phyloP scores from a whole-genome alignment of 2,888 invertebrate genomes.

The Tetramorium bicarinatum region DNA sequence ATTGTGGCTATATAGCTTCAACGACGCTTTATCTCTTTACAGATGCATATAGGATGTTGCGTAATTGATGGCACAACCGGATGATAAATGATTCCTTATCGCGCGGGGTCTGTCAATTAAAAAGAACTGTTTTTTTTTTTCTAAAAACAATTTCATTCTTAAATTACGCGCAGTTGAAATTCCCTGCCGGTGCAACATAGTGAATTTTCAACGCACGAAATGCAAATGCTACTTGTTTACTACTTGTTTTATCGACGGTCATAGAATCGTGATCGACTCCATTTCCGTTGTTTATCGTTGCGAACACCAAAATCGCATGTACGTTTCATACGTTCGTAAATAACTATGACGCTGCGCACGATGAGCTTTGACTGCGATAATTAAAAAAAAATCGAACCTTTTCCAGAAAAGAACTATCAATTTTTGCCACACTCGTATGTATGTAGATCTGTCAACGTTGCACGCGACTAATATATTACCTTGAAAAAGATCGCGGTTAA shows the following conservation, averaged over 20 bases:
- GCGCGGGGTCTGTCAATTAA: conserved; percentile 2
- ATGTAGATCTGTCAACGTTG: not conserved
- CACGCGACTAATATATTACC: not conserved
- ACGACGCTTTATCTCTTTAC: not conserved
- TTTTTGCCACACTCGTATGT: not conserved
- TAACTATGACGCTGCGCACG: conserved; percentile 38
- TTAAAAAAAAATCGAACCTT: conserved; percentile 30
- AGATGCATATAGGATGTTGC: conserved; percentile 32
- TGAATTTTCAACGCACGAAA: conserved; percentile 30
- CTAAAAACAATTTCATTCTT: conserved; percentile 48
- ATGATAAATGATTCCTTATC: conserved; percentile 51
- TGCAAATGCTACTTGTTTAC: conserved; percentile 53
- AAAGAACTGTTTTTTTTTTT: conserved; percentile 26
- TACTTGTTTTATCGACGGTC: conserved; percentile 52
- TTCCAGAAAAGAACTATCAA: conserved; percentile 19
- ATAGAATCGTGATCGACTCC: conserved; percentile 50
- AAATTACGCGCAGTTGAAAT: conserved; percentile 41
- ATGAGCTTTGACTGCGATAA: conserved; percentile 28
- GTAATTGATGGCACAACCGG: conserved; percentile 39
- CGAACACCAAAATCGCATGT: conserved; percentile 46
- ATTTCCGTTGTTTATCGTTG: conserved; percentile 52
- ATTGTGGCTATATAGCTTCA: not conserved
- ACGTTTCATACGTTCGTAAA: conserved; percentile 49
- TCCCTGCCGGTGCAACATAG: not conserved
- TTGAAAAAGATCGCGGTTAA: not conserved